Base-by-base conservation (phyloP, 2,113 vertebrate species). In the Cyprinodon tularosa region DNA sequence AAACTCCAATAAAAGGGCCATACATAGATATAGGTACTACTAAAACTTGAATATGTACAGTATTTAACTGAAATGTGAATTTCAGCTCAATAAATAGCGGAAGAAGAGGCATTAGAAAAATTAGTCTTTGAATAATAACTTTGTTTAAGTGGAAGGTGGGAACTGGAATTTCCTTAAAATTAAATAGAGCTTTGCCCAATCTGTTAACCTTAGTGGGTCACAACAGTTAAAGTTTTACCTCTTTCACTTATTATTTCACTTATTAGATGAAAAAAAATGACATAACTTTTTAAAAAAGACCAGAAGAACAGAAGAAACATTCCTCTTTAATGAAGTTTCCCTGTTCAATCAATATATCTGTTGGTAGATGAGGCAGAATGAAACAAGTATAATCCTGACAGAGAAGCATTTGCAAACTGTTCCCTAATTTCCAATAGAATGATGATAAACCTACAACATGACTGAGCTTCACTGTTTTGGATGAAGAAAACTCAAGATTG, bases 401-500 rank as follows among this genome's bases (percentile, higher is more conserved):
- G 48, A 53, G 17, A 53, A 20, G 48, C 4, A 20, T 53, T 53
- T 15, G 13, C 48, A 14, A 53, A 53, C 69, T 8, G 68, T 70
- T 13, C 50, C 40, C 69, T 80, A 8, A 44, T 77, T 71, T 81
- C 63, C 68, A 68, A 68, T 62, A n/a, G 67, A 77, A 66, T 66
- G 66, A 70, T 78, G 64, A 67, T 80, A 63, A 37, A 78, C 53
- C 64, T 72, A 80, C 62, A 85, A 80, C 77, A 80, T 57, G 71
- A 75, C 68, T 77, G 69, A 80, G 87, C 74, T 71, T 80, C 73
- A 38, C 66, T 4, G 63, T 82, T 81, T 37, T 71, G 69, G 80
- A 90, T 86, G 71, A 85, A 72, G 17, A 60, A 68, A 72, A 80
- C 79, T 84, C 77, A 66, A 83, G 76, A 79, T 67, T 87, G 88